Evolutionary conservation across 1,140 invertebrate genomes (phyloP).

Genomic region (Drosophila sechellia): DNA sequence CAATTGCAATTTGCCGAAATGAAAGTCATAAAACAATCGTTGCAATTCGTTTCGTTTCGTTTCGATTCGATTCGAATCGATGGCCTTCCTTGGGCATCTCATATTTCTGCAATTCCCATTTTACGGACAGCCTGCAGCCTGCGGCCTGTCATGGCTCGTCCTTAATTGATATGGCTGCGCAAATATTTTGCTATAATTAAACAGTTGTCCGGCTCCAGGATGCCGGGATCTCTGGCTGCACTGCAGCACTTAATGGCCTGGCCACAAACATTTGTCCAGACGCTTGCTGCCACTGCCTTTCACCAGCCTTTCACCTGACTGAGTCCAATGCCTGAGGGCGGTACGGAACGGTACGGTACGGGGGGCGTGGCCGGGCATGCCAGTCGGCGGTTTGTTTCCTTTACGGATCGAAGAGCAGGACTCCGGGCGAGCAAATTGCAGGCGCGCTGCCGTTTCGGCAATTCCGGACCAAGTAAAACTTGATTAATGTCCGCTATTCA

Average conservation of each 20-base stretch:
- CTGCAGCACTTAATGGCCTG: constrained; percentile 60
- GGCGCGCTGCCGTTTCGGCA: constrained; percentile 16
- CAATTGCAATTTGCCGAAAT: background rate
- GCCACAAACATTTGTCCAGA: constrained; percentile 45
- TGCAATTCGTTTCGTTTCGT: constrained; percentile 5
- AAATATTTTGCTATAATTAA: constrained; percentile 68
- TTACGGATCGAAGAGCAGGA: constrained; percentile 24
- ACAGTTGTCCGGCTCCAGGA: constrained; percentile 20
- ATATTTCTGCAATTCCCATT: constrained; percentile 41
- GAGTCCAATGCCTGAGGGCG: background rate
- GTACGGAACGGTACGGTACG: background rate
- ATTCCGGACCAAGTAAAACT: constrained; percentile 27
- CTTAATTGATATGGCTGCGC: constrained; percentile 56
- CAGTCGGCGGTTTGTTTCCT: constrained; percentile 7
- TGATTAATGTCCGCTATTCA: constrained; percentile 61
- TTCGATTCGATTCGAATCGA: constrained; percentile 1
- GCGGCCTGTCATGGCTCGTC: constrained; percentile 10
- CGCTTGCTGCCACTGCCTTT: constrained; percentile 7
- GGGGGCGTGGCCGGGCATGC: background rate
- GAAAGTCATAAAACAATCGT: constrained; percentile 2
- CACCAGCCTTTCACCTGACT: constrained; percentile 26
- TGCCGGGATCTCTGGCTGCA: background rate
- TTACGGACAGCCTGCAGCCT: constrained; percentile 11
- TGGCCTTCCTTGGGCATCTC: constrained; percentile 5
- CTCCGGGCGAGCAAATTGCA: constrained; percentile 20